Base-by-base conservation (phyloP, 2,888 invertebrate species). In the Alcis repandata region DNA sequence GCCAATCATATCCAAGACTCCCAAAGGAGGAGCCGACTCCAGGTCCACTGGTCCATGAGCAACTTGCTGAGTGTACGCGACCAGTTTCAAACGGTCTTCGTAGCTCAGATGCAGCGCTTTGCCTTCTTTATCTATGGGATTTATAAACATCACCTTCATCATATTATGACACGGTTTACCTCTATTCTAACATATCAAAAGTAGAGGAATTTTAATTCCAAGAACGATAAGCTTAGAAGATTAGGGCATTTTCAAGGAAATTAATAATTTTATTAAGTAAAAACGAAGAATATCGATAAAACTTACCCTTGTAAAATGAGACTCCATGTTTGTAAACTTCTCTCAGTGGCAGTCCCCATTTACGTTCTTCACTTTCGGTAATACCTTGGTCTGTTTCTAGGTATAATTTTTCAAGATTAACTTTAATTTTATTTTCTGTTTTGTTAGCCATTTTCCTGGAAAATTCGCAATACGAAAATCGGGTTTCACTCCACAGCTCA, bases 51-150 rank as follows among this genome's bases (percentile, higher is more conserved):
- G 96, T 0, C 99, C 99, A 88, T 98, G 96, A 11, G 95, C 94
- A 9, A 97, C 97, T 94, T 99, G 99, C 83, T 98, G 98, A 10
- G 97, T 98, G 80, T 97, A 97, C 1, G 99, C 99, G 17, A 99
- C 97, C 69, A 99, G 91, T 83, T 97, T 97, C 59, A 99, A 89
- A 83, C 98, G 97, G 83, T 99, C 98, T 88, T 98, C 97, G 87
- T 99, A 99, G 49, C 98, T 97, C 67, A 99, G 94, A 82, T 98
- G 98, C 52, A 99, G 95, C 2, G 98, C 99, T 94, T 99, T 99
- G n/a, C 99, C 99, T 91, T 98, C 97, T 92, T 99, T 99, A 87
- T 99, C 99, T 99, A 89, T 15, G 17, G 1, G 17, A 33, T 20
- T 51, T 1, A 56, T n/a, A 53, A 15, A 27, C 6, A 27, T 2